Base-by-base conservation (phyloP, 2,113 vertebrate species). In the Mystacornis crossleyi region DNA sequence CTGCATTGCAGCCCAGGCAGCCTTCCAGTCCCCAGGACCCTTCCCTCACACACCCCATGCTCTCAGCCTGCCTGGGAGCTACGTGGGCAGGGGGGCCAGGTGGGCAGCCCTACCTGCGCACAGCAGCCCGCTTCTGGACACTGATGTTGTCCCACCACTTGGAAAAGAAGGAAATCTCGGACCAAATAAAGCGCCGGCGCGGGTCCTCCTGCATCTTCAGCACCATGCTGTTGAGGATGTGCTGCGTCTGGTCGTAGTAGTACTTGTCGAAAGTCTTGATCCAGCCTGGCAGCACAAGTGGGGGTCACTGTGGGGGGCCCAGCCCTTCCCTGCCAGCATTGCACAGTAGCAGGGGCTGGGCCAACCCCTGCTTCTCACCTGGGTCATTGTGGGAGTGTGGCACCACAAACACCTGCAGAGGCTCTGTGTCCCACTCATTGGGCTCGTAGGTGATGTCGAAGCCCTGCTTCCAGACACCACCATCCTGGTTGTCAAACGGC, bases 221-320 rank as follows among this genome's bases (percentile, higher is more conserved):
- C 89, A 99, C 98, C 99, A 99, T 99, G 98, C 99, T 99, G 97
- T 99, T 99, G 70, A 99, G 98, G 96, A 99, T 99, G 95, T 99
- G 99, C 87, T 99, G 99, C 0, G 99, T 99, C 98, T 99, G 99
- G 97, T 99, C 99, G 0, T 97, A 97, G 97, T 99, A 99, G 97
- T 99, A 99, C 97, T 99, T 99, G 96, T 99, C 99, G 43, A 99
- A 99, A n/a, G 99, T 99, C 98, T 99, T 99, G 97, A 99, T 95
- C 99, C 99, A 99, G 92, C 99, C 99, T 99, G 96, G 38, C 57
- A 42, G 90, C 36, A 47, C 23, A 16, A 2, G 4, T 2, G 53
- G 40, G 50, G 18, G 73, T 92, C 86, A 86, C 45, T 4, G 31
- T 0, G 0, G 0, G 2, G 31, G 23, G 23, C 51, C 71, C 47